phyloP scores from a whole-genome alignment of 2,797 vertebrate genomes.

The Rhynchotus rufescens region DNA sequence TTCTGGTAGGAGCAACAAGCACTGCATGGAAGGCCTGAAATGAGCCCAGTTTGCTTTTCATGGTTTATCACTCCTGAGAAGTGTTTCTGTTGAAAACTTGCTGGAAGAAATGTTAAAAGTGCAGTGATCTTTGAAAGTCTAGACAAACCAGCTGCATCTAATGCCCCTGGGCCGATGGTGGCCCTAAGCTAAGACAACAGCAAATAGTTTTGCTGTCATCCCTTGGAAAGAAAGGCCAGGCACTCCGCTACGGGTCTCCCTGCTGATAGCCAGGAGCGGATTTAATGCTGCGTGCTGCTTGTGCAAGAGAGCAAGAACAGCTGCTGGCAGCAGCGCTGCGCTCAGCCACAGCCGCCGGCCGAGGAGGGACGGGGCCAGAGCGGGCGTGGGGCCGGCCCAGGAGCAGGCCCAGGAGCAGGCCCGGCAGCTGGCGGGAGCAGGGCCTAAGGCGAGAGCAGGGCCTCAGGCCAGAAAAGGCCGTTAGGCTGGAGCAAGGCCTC shows the following conservation, averaged over 20 bases:
- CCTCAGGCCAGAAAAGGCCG: no score
- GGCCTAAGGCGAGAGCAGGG: neutral
- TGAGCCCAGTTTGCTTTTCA: neutral
- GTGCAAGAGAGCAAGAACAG: neutral
- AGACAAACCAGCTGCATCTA: accelerated
- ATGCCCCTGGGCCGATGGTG: neutral
- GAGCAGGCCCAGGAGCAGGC: no score
- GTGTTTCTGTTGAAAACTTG: neutral
- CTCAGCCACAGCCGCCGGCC: no score
- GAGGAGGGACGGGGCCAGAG: no score
- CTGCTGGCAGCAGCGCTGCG: no score
- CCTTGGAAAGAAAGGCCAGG: neutral
- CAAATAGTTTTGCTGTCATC: neutral
- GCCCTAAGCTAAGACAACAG: neutral
- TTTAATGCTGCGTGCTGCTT: neutral
- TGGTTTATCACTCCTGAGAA: neutral
- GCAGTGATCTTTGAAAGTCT: neutral
- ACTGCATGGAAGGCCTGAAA: neutral
- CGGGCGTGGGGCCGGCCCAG: neutral
- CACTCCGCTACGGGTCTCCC: neutral
- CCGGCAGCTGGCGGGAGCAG: accelerated
- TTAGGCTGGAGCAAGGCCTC: no score
- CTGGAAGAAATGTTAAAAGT: neutral
- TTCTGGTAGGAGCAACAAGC: neutral
- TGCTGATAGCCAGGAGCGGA: neutral